Evolutionary conservation across 2,797 vertebrate genomes (phyloP), one percentile per base, ranked within the genome.

Genomic region (Lepus townsendii): DNA sequence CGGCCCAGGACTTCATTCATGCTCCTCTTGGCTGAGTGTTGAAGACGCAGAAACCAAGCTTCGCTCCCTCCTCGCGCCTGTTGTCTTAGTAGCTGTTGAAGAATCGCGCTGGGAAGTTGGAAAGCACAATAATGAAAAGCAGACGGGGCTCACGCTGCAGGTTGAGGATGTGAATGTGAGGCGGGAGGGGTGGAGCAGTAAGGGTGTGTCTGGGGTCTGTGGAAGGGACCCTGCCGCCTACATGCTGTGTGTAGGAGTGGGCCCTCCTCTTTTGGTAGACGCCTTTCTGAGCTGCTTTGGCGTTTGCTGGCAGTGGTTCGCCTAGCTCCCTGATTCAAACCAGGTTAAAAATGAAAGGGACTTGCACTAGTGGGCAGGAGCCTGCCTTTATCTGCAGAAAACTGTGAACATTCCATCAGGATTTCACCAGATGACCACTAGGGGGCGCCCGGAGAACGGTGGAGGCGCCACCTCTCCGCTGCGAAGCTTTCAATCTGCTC

Each of bases 361-460:
- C 63, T 76, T 91, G 88, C 94, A 57, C 93, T 79, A 86, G 90
- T 35, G 96, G 38, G 90, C 86, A 16, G 73, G 88, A 91, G 42
- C 73, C 94, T 94, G 91, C 94, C 83, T 97, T 97, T 57, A 75
- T 93, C 47, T 62, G 88, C 83, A 93, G 93, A 69, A 83, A 86
- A 76, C 35, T 47, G 16, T 38, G 83, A 93, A 62, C 89, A 69
- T 96, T 96, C 95, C 82, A 87, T 12, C 69, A 30, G 84, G 75
- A 57, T 85, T 97, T 75, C 65, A 54, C 73, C 0, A 0, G 32
- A 26, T 1, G 93, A 72, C 97, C 98, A 97, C 97, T 71, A 98
- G 97, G 97, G 97, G 97, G 98, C 97, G 97, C 97, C 93, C 92
- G 42, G 96, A 96, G 94, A 97, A 97, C 57, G 22, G 68, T 42